Conservation (phyloP, 2,113 vertebrate species). For the Brachypteracias leptosomus region DNA sequence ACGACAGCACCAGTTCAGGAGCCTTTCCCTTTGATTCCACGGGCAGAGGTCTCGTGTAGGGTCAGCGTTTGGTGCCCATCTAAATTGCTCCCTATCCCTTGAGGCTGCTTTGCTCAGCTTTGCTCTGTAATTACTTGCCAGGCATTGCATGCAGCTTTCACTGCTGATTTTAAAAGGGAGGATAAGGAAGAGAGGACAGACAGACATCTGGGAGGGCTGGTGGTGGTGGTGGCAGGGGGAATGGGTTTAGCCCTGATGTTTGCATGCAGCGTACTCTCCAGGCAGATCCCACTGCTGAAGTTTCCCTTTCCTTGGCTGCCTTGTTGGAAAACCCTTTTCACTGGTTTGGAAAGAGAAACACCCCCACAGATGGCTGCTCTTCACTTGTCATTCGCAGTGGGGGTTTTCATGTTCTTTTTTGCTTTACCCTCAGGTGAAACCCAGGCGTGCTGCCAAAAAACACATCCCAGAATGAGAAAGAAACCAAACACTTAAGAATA, state of each 20-base stretch:
- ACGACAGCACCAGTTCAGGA: not conserved
- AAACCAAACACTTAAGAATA: not conserved
- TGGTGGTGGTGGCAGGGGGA: not conserved
- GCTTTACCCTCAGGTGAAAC: conserved; percentile 17
- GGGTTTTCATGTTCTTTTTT: conserved; percentile 1
- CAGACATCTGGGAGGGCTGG: not conserved
- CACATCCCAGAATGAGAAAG: not conserved
- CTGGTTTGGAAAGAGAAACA: conserved; percentile 24
- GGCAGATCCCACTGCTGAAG: not conserved
- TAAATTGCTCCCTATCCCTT: not conserved
- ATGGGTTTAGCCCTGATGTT: not conserved
- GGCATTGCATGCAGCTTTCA: accelerated
- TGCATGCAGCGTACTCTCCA: not conserved
- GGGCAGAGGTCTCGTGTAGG: not conserved
- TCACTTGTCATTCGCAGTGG: not conserved
- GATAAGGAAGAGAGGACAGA: not conserved
- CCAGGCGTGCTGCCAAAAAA: not conserved
- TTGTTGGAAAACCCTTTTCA: not conserved
- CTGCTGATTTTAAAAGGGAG: not conserved
- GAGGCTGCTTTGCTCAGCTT: not conserved
- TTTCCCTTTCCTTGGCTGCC: not conserved
- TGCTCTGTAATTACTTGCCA: not conserved
- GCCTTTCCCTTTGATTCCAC: not conserved
- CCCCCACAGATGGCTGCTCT: conserved; percentile 16
- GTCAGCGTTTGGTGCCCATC: not conserved